Evolutionary conservation across 2,113 vertebrate species (phyloP).

Genomic region (Dipodomys merriami): DNA sequence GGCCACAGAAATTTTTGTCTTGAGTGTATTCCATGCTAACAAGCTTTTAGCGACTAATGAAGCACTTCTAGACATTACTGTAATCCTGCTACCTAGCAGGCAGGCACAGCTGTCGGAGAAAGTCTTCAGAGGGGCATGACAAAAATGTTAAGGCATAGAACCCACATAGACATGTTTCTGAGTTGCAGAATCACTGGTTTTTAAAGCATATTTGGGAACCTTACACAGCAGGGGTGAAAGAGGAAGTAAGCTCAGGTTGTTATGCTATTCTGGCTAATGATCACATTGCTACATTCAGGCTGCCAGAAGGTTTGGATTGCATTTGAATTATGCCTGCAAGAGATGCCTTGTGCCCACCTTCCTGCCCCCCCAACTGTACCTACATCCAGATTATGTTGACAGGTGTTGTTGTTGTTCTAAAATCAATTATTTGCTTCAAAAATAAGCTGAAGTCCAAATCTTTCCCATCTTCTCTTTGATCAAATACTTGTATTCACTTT

Average conservation of each 20-base stretch:
- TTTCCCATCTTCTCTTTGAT: not conserved
- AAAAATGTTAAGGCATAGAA: not conserved
- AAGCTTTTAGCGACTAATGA: not conserved
- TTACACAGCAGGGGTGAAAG: not conserved
- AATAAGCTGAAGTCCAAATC: not conserved
- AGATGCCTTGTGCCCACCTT: not conserved
- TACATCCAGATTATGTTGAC: not conserved
- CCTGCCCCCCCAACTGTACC: too few species aligned
- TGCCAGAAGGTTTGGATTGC: not conserved
- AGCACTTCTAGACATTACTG: not conserved
- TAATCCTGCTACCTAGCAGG: not conserved
- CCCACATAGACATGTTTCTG: not conserved
- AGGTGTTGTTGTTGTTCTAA: not conserved
- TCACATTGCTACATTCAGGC: not conserved
- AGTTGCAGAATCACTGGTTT: not conserved
- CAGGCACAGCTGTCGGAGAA: not conserved
- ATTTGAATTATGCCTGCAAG: not conserved
- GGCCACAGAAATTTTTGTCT: not conserved
- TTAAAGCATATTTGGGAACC: not conserved
- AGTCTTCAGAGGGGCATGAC: too few species aligned
- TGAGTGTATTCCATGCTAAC: not conserved
- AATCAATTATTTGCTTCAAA: not conserved
- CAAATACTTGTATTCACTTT: not conserved
- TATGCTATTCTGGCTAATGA: not conserved
- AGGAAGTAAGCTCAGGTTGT: not conserved